Base-by-base conservation (phyloP, 2,113 vertebrate genomes). In the Rattus rattus region DNA sequence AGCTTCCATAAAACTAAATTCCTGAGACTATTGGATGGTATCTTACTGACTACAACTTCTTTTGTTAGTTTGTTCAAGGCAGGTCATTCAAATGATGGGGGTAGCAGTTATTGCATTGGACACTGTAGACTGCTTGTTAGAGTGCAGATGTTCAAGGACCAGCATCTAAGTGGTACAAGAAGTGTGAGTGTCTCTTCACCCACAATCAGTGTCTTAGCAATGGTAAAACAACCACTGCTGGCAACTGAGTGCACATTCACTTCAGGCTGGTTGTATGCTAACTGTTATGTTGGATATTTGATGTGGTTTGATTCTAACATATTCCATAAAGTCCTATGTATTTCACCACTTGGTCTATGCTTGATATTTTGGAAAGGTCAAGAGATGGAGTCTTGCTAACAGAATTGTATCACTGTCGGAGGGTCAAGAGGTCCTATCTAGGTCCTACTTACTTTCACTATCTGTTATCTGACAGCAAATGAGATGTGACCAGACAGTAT, bases 121-220 rank as follows among this genome's bases (percentile, higher is more conserved):
- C 86, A 79, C 5, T 12, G 67, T 5, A 26, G 33, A 77, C 30
- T 77, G 54, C 1, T 13, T 10, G 16, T 30, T 77, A 13, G 9
- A 12, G 12, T 43, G 10, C 61, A 80, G 16, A 47, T 80, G 80
- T 94, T 96, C 84, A 61, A 2, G 80, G 52, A 13, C 33, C 11
- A 72, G 16, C 10, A 30, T 73, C 11, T n/a, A 65, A 36, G 61
- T 39, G 22, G 4, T 83, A 10, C 54, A 26, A 1, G 7, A 26
- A 1, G 7, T 20, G 0, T 16, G 9, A 19, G 0, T 11, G 70
- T n/a, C 2, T 59, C 26, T 24, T 43, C 7, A 22, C 7, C 10
- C 13, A 7, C 13, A 12, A 65, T 85, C 6, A 33, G 39, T n/a
- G 49, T 4, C 24, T 39, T 26, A 56, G n/a, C 43, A 52, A 36